Percentiles rank a stretch among this genome's conserved stretches.
phyloP scores from a whole-genome alignment of 2,888 invertebrate species.

The Idaea straminata region DNA sequence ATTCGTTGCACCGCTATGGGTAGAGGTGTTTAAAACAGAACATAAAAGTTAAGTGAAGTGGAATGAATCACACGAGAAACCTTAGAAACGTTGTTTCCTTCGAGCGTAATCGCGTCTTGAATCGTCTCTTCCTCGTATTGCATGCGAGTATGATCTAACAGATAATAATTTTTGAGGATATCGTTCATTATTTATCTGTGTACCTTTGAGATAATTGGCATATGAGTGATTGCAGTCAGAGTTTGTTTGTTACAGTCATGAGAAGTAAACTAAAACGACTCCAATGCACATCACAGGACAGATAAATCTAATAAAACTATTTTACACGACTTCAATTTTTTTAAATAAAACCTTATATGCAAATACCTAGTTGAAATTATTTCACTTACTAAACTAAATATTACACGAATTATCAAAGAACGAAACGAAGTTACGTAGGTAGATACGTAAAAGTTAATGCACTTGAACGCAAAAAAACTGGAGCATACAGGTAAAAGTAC shows the following conservation, averaged over 20 bases:
- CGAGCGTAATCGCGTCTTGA: slow-evolving; percentile 33
- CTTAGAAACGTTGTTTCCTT: slow-evolving; percentile 45
- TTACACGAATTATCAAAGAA: neutral
- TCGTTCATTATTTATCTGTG: slow-evolving; percentile 29
- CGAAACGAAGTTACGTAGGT: neutral
- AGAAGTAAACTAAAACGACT: neutral
- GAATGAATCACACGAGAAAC: slow-evolving; percentile 37
- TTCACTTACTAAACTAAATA: neutral
- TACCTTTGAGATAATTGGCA: slow-evolving; percentile 24
- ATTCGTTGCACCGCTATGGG: slow-evolving; percentile 41
- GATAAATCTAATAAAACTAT: neutral
- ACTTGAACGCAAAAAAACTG: neutral
- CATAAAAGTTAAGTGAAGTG: slow-evolving; percentile 38
- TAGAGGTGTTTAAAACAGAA: slow-evolving; percentile 39
- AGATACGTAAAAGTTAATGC: neutral
- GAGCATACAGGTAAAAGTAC: too few relatives aligned
- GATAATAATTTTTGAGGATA: slow-evolving; percentile 34
- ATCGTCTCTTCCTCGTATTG: slow-evolving; percentile 40
- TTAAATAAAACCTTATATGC: too few relatives aligned
- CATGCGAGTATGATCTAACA: slow-evolving; percentile 31
- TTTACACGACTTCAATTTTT: too few relatives aligned
- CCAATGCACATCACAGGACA: neutral
- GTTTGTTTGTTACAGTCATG: too few relatives aligned
- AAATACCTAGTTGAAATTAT: neutral
- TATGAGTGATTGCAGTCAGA: too few relatives aligned